Conservation (phyloP, 2,797 vertebrate species). For the Chrosomus eos region DNA sequence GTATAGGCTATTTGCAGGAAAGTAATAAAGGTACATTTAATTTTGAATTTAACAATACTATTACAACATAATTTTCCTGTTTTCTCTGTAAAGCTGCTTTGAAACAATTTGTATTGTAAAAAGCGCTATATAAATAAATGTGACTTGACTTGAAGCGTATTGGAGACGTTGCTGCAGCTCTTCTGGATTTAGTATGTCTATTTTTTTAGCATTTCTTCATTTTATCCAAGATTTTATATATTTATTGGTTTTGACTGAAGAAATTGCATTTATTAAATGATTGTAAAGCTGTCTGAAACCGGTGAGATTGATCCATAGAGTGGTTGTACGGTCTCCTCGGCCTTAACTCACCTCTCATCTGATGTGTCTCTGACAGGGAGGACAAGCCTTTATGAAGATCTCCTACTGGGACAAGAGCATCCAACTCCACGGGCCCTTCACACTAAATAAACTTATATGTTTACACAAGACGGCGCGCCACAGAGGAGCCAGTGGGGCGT, state of each 20-base stretch:
- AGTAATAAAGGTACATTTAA: too few relatives aligned
- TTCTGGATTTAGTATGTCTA: too few relatives aligned
- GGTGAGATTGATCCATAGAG: background rate
- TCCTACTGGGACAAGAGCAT: constrained; percentile 56
- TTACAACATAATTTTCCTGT: too few relatives aligned
- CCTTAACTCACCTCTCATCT: constrained; percentile 54
- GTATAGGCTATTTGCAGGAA: too few relatives aligned
- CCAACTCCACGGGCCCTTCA: constrained; percentile 70
- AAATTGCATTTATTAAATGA: background rate
- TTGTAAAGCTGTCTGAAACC: background rate
- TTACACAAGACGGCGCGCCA: constrained; percentile 68
- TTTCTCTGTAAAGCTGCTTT: too few relatives aligned
- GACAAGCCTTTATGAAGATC: constrained; percentile 55
- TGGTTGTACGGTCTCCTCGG: constrained; percentile 9
- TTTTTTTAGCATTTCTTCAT: too few relatives aligned
- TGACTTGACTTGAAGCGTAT: too few relatives aligned
- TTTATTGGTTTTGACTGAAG: background rate
- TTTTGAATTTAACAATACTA: too few relatives aligned
- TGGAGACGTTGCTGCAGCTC: too few relatives aligned
- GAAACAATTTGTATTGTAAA: too few relatives aligned
- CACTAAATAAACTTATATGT: constrained; percentile 81
- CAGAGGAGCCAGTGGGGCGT: constrained; percentile 74
- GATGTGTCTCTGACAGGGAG: constrained; percentile 4
- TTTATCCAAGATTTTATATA: too few relatives aligned
- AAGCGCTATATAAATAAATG: too few relatives aligned